phyloP scores from a whole-genome alignment of 2,888 invertebrate species.

The Limnephilus auricula region DNA sequence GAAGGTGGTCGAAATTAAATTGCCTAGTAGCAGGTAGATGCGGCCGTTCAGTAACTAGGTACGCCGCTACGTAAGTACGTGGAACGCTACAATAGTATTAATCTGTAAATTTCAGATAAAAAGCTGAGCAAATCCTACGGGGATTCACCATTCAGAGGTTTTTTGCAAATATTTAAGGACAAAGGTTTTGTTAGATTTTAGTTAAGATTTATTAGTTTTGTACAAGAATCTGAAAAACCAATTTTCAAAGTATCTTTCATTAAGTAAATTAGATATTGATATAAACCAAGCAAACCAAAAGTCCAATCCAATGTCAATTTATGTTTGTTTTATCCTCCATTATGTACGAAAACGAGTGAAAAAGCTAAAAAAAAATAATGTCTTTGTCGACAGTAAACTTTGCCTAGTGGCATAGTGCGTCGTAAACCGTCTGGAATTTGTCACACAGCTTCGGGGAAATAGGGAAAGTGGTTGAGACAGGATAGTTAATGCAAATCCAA shows the following conservation, averaged over 20 bases:
- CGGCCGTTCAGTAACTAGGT: too few relatives aligned
- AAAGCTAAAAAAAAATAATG: not conserved
- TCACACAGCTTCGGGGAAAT: not conserved
- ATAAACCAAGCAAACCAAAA: not conserved
- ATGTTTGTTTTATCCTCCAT: not conserved
- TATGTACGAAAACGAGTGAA: not conserved
- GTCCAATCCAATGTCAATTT: not conserved
- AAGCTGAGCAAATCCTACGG: too few relatives aligned
- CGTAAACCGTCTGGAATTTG: not conserved
- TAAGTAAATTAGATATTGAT: not conserved
- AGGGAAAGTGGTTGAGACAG: not conserved
- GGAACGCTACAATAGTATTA: too few relatives aligned
- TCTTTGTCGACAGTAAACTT: not conserved
- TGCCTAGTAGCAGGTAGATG: too few relatives aligned
- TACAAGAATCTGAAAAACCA: too few relatives aligned
- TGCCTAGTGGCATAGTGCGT: not conserved
- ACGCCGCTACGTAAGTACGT: too few relatives aligned
- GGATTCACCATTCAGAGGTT: too few relatives aligned
- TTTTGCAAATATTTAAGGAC: too few relatives aligned
- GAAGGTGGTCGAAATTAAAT: too few relatives aligned
- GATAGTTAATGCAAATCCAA: conserved; percentile 19
- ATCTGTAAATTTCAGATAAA: too few relatives aligned
- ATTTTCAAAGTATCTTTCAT: not conserved
- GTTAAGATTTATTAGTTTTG: too few relatives aligned
- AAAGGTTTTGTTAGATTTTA: too few relatives aligned